Evolutionary conservation across 2,113 vertebrate genomes (phyloP).

Genomic region (Columba janthina): DNA sequence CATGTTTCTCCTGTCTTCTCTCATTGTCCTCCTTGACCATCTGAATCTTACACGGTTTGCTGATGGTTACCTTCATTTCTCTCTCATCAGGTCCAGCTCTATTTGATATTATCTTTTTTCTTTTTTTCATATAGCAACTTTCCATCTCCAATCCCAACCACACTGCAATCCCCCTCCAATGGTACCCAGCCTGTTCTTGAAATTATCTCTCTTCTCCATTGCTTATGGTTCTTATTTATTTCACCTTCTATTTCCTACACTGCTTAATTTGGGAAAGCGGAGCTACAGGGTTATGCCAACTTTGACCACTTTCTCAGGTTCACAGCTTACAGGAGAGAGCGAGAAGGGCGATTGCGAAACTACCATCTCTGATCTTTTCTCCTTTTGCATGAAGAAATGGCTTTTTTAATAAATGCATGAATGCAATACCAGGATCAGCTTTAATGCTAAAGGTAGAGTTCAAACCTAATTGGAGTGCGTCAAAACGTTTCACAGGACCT

Average conservation of each 20-base stretch:
- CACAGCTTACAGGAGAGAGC: not conserved
- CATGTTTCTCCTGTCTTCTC: not conserved
- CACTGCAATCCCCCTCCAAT: not conserved
- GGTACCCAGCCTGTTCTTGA: not conserved
- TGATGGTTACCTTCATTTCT: not conserved
- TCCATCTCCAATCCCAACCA: not conserved
- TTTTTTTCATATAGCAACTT: not conserved
- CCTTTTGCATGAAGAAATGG: not conserved
- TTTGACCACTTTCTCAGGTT: not conserved
- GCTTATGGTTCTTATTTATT: not conserved
- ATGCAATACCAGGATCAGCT: not conserved
- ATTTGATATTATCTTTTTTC: not conserved
- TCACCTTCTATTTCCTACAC: not conserved
- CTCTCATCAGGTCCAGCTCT: not conserved
- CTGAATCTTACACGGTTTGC: not conserved
- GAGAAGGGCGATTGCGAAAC: not conserved
- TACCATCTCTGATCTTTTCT: not conserved
- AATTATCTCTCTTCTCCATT: not conserved
- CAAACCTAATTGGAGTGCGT: rapidly evolving
- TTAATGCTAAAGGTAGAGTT: not conserved
- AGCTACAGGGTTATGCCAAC: not conserved
- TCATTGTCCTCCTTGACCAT: not conserved
- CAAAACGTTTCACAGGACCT: not conserved
- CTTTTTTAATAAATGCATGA: not conserved
- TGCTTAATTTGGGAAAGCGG: not conserved